A percentile compares a stretch with the other conserved stretches of the same genome.
Evolutionary conservation across 1,140 invertebrate genomes (phyloP).

Genomic region (Tetramorium alpestre): DNA sequence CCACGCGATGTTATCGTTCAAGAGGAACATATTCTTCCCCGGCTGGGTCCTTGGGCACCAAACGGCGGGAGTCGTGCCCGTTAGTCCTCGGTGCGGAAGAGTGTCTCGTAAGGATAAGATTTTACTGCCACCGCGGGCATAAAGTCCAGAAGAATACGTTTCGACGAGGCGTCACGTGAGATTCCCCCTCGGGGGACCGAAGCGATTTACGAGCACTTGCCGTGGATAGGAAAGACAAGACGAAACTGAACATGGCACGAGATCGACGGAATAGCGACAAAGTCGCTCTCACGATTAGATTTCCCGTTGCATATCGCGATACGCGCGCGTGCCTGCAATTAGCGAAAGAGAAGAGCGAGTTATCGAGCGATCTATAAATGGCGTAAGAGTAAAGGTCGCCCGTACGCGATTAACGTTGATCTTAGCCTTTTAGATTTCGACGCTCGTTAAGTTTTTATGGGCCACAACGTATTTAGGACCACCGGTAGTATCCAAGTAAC

Average conservation of each 20-base stretch:
- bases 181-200: constrained; percentile 51
- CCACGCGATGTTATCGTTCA: constrained; percentile 39
- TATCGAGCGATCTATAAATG: neutral
- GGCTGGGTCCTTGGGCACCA: constrained; percentile 32
- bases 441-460: constrained; percentile 63
- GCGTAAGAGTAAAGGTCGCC: neutral
- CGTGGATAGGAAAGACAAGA: neutral
- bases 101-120: constrained; percentile 70
- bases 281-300: neutral
- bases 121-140: constrained; percentile 69
- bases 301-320: constrained; percentile 1
- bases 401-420: constrained; percentile 18
- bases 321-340: constrained; percentile 1
- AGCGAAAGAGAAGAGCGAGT: neutral
- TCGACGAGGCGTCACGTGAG: constrained; percentile 69
- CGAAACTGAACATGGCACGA: neutral
- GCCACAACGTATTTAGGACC: constrained; percentile 12
- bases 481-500: neutral
- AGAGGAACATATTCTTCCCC: constrained; percentile 36
- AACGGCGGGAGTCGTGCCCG: constrained; percentile 48
- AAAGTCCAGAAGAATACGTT: constrained; percentile 71
- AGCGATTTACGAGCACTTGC: constrained; percentile 67
- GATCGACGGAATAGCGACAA: constrained; percentile 7
- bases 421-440: constrained; percentile 68
- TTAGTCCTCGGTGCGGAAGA: constrained; percentile 39